phyloP scores from a whole-genome alignment of 2,113 vertebrate species.

The Cromileptes altivelis region DNA sequence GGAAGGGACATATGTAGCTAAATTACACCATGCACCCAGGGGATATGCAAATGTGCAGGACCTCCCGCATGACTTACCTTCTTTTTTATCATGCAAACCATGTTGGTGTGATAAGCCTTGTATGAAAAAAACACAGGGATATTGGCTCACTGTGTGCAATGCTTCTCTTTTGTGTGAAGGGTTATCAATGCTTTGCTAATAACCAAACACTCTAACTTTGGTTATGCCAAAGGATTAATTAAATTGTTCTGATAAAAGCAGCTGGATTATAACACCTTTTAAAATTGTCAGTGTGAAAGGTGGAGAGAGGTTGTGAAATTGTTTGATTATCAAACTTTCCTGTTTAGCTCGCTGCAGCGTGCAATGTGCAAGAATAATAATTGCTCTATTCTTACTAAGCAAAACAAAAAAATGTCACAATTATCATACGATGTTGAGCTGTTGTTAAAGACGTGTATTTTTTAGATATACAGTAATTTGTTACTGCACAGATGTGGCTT shows the following conservation, averaged over 20 bases:
- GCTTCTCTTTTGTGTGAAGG: conserved; percentile 56
- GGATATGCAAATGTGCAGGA: conserved; percentile 83
- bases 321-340: conserved; percentile 9
- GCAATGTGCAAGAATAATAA: background rate
- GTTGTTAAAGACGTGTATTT: conserved; percentile 22
- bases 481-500: conserved; percentile 23
- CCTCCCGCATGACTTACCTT: conserved; percentile 82
- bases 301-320: conserved; percentile 12
- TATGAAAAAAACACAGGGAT: conserved; percentile 63
- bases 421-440: conserved; percentile 11
- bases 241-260: conserved; percentile 61
- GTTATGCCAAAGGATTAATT: conserved; percentile 71
- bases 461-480: conserved; percentile 8
- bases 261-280: conserved; percentile 62
- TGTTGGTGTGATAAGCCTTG: conserved; percentile 73
- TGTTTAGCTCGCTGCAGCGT: conserved; percentile 9
- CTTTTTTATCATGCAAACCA: conserved; percentile 82
- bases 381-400: background rate
- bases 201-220: conserved; percentile 62
- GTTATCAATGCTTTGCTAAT: conserved; percentile 72
- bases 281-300: conserved; percentile 40
- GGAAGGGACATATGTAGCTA: conserved; percentile 85
- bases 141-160: conserved; percentile 30
- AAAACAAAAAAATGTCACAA: background rate
- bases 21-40: conserved; percentile 81